These are phyloP conservation scores for Deilephila porcellus DNA, from an alignment of 2,888 invertebrate genomes.

Conservation along the genomic window DNA sequence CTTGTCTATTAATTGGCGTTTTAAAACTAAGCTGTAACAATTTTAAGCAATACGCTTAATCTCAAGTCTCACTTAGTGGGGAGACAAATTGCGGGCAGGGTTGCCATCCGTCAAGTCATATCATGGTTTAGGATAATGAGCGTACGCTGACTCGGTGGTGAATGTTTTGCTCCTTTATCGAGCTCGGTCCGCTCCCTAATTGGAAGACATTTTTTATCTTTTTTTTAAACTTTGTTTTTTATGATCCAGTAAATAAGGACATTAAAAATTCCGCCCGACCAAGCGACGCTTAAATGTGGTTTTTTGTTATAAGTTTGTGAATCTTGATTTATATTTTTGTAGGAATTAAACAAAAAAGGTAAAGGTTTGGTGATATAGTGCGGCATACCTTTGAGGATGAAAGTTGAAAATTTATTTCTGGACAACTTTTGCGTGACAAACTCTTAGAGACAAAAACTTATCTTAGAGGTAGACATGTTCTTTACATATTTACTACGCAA, in stretches of 20 bases:
- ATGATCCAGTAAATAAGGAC: slow-evolving; percentile 34
- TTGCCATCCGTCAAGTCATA: slow-evolving; percentile 56
- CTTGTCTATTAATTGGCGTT: slow-evolving; percentile 13
- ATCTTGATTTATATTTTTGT: background rate
- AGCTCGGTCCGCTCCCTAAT: slow-evolving; percentile 44
- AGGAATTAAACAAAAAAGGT: background rate
- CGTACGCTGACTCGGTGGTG: slow-evolving; percentile 39
- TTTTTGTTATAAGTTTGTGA: slow-evolving; percentile 14
- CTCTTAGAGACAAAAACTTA: too few relatives aligned
- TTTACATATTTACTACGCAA: too few relatives aligned
- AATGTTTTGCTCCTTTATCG: slow-evolving; percentile 50
- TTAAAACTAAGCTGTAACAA: slow-evolving; percentile 39
- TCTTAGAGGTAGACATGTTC: too few relatives aligned
- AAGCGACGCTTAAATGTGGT: slow-evolving; percentile 2
- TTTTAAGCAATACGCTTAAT: slow-evolving; percentile 55
- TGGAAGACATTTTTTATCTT: slow-evolving; percentile 51
- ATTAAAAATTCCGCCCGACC: slow-evolving; percentile 42
- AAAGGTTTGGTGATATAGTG: background rate
- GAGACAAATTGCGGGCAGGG: slow-evolving; percentile 54
- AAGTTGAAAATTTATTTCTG: background rate
- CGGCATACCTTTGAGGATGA: background rate
- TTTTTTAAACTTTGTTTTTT: slow-evolving; percentile 28
- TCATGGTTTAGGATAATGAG: slow-evolving; percentile 57
- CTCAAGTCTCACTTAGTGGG: slow-evolving; percentile 44
- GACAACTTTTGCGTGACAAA: background rate